Evolutionary conservation across 1,140 invertebrate species (phyloP), one percentile per base, ranked within the genome.

Genomic region (Kradibia gibbosae): DNA sequence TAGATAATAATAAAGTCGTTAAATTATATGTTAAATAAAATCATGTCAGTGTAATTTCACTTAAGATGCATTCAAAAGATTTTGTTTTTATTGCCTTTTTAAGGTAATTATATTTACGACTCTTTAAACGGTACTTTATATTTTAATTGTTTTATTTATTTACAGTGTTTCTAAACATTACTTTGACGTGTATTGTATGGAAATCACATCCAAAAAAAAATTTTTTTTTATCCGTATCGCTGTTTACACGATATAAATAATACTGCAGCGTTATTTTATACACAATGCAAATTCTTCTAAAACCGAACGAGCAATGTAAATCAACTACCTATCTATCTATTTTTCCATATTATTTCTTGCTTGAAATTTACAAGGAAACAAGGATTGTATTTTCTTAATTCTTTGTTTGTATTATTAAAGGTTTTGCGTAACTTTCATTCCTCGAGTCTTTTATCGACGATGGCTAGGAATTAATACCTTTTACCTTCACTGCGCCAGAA

Each of bases 1-100:
- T 20, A n/a, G 11, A 15, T 20, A 65, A 20, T 65, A 34, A 65
- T 39, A 39, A 0, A 7, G 0, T 67, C 20, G 7, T 67, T 22
- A 39, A 67, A n/a, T n/a, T 36, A 39, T 17, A 67, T 39, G 62
- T 67, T 10, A 39, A 65, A 36, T 67, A 67, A 67, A 67, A 67
- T 67, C 1, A 39, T 39, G 20, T 67, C 34, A 39, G 3, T 39
- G 34, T 39, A 67, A 39, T 36, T 67, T n/a, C 17, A 39, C 39
- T 22, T 39, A n/a, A 36, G 17, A 39, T 10, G 34, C 11, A 39
- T 36, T 67, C 62, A n/a, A 36, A 67, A 39, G 5, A 39, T 13
- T 71, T 36, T 65, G 5, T 36, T 71, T 71, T 70, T 28, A 71
- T 48, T 48, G 8, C 34, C n/a, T 8, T 48, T n/a, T 71, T 20